Percentiles rank a stretch among this genome's conserved stretches.
phyloP scores from a whole-genome alignment of 1,140 invertebrate genomes.

The Diachasmimorpha longicaudata region DNA sequence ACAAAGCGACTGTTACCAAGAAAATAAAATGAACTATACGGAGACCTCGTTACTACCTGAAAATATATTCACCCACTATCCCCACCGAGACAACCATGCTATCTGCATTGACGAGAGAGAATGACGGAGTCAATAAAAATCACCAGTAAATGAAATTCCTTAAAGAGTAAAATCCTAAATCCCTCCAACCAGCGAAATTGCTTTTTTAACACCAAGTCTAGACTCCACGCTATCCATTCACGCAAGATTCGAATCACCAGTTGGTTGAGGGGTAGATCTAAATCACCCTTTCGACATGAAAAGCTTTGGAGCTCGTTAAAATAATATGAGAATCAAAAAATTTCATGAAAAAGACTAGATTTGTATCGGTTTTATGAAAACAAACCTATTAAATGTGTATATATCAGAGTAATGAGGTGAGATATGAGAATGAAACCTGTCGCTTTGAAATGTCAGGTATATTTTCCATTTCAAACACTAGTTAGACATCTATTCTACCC shows the following conservation, averaged over 20 bases:
- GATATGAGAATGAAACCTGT: no score
- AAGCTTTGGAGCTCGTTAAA: background rate
- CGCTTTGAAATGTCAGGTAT: no score
- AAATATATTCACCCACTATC: background rate
- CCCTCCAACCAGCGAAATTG: background rate
- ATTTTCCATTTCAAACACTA: no score
- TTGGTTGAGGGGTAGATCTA: background rate
- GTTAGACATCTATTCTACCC: no score
- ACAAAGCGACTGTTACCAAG: background rate
- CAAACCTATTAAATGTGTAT: background rate
- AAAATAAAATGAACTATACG: background rate
- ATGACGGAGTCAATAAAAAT: background rate
- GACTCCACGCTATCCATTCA: background rate
- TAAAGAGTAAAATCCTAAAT: background rate
- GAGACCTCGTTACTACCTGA: background rate
- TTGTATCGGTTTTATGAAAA: background rate
- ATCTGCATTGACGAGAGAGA: background rate
- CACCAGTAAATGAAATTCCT: background rate
- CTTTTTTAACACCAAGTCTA: background rate
- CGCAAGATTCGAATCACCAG: background rate
- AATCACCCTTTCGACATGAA: background rate
- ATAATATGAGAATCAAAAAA: background rate
- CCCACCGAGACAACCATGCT: background rate
- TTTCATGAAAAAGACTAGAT: background rate
- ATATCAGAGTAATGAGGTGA: no score